Evolutionary conservation across 1,140 invertebrate genomes (phyloP).

Genomic region (Calosoma granatense): DNA sequence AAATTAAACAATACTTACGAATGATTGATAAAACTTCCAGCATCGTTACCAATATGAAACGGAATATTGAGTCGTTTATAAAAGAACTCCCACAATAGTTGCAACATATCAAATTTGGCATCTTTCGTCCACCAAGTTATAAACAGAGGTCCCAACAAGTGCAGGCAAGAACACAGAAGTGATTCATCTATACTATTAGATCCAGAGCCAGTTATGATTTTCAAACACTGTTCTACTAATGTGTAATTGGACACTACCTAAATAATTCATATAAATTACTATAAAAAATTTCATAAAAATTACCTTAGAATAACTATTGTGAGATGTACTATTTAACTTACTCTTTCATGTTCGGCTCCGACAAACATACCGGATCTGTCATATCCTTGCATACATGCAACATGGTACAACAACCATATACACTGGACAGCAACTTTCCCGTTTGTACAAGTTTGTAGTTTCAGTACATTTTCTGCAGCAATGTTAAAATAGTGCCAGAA

Average conservation of each 20-base stretch:
- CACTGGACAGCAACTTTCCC: background rate
- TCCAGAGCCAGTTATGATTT: background rate
- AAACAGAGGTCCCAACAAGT: background rate
- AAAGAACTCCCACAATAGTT: conserved; percentile 1
- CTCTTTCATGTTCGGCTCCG: background rate
- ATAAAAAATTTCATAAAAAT: background rate
- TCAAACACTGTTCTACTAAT: background rate
- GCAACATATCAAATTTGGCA: background rate
- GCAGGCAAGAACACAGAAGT: background rate
- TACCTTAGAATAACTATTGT: no score
- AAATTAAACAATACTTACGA: background rate
- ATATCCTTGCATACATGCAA: background rate
- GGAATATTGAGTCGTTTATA: background rate
- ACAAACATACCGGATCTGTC: background rate
- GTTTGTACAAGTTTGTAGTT: background rate
- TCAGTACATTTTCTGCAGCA: background rate
- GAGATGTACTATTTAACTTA: no score
- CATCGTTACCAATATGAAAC: background rate
- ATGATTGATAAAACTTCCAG: background rate
- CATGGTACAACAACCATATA: background rate
- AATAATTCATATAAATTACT: background rate
- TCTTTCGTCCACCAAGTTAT: background rate
- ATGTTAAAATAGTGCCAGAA: background rate
- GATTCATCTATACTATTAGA: background rate
- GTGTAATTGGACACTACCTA: background rate